Conservation (phyloP, 2,113 vertebrate genomes). For the Pteropus alecto region DNA sequence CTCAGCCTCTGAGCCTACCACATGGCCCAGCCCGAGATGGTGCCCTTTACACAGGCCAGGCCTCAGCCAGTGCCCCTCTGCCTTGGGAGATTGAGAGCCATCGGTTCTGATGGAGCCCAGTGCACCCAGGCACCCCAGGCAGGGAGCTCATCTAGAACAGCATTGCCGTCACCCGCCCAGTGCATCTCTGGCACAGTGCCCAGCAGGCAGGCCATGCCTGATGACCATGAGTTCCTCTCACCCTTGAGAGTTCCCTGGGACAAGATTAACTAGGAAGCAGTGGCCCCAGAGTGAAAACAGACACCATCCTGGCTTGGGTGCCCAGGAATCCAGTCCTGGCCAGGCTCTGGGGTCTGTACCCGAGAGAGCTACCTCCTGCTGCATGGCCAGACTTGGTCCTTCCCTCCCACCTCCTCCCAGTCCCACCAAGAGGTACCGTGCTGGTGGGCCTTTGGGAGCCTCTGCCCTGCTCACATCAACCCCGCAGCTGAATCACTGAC, state of each 20-base stretch:
- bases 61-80: background rate
- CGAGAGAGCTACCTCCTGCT: fast-evolving
- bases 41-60: background rate
- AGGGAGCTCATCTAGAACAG: background rate
- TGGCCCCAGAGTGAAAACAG: background rate
- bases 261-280: background rate
- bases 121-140: background rate
- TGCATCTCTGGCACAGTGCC: background rate
- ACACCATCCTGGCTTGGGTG: background rate
- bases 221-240: background rate
- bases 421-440: background rate
- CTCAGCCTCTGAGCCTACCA: background rate
- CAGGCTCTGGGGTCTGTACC: background rate
- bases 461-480: background rate
- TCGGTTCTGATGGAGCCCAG: background rate
- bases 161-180: background rate
- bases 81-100: background rate
- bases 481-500: background rate
- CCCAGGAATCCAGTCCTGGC: background rate
- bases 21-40: background rate
- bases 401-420: background rate
- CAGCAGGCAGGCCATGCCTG: background rate
- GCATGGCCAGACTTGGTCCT: background rate
- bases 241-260: background rate
- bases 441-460: background rate